A percentile compares a stretch with the other conserved stretches of the same genome.
phyloP scores from a whole-genome alignment of 2,113 vertebrate species.

The Caretta caretta region DNA sequence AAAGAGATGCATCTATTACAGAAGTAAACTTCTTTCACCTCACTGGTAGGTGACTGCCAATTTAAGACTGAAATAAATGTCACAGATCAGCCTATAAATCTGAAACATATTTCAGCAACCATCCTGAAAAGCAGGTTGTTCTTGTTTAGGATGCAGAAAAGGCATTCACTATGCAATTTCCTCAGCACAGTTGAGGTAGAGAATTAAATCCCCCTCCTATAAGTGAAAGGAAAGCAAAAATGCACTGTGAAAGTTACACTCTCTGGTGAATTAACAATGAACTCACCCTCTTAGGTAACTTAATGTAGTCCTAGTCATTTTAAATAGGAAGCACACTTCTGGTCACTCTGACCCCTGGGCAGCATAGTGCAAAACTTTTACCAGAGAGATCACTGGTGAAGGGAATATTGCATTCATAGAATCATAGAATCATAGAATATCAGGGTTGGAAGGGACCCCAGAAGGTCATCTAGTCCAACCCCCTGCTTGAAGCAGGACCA shows the following conservation, averaged over 20 bases:
- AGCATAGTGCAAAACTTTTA: not conserved
- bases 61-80: constrained; percentile 31
- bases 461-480: too few species aligned
- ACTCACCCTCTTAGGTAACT: not conserved
- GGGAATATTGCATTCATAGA: not conserved
- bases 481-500: too few species aligned
- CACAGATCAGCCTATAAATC: not conserved
- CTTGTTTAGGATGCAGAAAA: not conserved
- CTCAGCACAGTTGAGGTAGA: not conserved
- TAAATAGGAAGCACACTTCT: not conserved
- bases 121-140: not conserved
- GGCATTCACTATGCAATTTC: not conserved
- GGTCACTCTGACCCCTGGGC: not conserved
- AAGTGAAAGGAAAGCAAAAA: not conserved
- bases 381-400: not conserved
- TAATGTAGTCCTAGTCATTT: not conserved
- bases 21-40: not conserved
- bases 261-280: not conserved
- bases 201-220: not conserved
- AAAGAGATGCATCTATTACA: not conserved
- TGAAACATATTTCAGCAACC: not conserved
- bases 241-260: not conserved
- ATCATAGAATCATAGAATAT: too few species aligned
- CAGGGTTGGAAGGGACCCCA: too few species aligned
- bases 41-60: not conserved